phyloP scores from a whole-genome alignment of 2,113 vertebrate genomes.

The Vulpes vulpes region DNA sequence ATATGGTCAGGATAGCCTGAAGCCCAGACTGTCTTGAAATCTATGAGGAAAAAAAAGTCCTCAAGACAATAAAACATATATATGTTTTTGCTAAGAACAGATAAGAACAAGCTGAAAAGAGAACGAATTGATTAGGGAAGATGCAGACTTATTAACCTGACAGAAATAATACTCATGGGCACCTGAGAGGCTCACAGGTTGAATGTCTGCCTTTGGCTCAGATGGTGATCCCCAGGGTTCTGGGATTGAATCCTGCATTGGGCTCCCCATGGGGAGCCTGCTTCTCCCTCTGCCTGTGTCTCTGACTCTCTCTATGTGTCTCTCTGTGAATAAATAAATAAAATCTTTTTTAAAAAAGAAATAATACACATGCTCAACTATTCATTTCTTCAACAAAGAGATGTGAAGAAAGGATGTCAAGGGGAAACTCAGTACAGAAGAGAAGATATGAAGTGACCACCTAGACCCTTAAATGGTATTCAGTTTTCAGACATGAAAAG shows the following conservation, averaged over 20 bases:
- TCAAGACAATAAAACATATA: not conserved
- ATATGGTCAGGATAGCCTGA: not conserved
- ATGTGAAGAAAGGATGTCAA: not conserved
- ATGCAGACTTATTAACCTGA: not conserved
- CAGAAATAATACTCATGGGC: not conserved
- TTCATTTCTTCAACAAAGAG: not conserved
- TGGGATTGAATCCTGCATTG: no score
- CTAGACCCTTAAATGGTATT: not conserved
- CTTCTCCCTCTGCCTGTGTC: no score
- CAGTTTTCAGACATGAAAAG: not conserved
- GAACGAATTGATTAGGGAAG: not conserved
- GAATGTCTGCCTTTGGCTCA: no score
- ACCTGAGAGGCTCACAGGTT: no score
- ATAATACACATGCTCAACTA: not conserved
- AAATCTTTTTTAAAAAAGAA: no score
- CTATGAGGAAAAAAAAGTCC: not conserved
- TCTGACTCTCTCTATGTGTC: no score
- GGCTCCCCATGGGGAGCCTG: no score
- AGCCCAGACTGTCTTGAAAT: not conserved
- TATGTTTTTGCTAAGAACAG: not conserved
- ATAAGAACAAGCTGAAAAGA: not conserved
- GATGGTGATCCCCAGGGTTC: no score
- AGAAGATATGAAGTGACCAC: not conserved
- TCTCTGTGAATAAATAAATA: no score
- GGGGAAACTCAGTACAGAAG: not conserved